A percentile compares a stretch with the other conserved stretches of the same genome.
Conservation (phyloP, 2,113 vertebrate species). For the Hippocampus mohnikei region DNA sequence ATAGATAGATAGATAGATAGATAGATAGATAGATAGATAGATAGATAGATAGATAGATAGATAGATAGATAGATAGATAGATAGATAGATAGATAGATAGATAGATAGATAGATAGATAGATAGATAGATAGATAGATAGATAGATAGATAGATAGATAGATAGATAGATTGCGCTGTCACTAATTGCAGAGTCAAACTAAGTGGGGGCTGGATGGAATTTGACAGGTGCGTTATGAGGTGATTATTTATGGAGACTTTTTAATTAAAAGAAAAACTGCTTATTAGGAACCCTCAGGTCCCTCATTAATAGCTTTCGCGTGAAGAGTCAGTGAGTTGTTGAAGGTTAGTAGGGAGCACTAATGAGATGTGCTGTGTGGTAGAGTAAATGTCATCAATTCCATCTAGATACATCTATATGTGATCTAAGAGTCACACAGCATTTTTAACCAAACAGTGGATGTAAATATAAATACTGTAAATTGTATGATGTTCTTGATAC, state of each 20-base stretch:
- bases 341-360: constrained; percentile 64
- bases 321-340: constrained; percentile 61
- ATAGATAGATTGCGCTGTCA: constrained; percentile 19
- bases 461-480: neutral
- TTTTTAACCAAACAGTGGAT: neutral
- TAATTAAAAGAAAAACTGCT: constrained; percentile 79
- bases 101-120: constrained; percentile 1
- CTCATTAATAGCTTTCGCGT: constrained; percentile 71
- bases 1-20: constrained; percentile 2
- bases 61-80: constrained; percentile 16
- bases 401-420: neutral
- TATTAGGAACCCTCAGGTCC: constrained; percentile 74
- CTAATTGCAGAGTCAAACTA: constrained; percentile 59
- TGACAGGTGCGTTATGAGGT: constrained; percentile 76
- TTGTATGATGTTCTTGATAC: neutral
- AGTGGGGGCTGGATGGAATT: constrained; percentile 68
- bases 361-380: constrained; percentile 55
- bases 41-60: constrained; percentile 12
- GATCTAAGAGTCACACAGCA: neutral
- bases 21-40: constrained; percentile 5
- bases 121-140: constrained; percentile 10
- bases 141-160: constrained; percentile 6
- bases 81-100: constrained; percentile 19
- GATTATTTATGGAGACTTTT: constrained; percentile 79
- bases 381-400: constrained; percentile 28